phyloP scores from a whole-genome alignment of 2,113 vertebrate genomes.

The Calidris pygmaea region DNA sequence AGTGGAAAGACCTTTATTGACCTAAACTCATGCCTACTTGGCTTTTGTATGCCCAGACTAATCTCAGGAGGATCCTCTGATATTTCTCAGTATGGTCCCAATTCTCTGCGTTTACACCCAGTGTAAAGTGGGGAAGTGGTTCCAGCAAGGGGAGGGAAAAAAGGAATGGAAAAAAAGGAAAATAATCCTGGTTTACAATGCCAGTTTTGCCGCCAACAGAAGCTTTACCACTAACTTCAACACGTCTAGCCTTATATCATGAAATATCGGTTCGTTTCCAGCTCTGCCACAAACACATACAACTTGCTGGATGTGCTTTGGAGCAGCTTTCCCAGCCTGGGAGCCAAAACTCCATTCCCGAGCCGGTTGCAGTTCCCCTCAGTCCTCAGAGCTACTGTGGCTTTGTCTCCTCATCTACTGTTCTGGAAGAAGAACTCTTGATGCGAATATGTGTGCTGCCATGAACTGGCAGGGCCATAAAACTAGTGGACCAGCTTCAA shows the following conservation, averaged over 20 bases:
- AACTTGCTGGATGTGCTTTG: background rate
- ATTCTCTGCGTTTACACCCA: background rate
- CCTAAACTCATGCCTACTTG: background rate
- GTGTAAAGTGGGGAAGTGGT: background rate
- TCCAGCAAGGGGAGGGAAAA: background rate
- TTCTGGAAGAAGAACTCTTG: slow-evolving; percentile 47
- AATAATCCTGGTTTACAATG: background rate
- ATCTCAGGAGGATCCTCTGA: background rate
- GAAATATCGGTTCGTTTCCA: background rate
- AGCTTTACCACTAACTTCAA: background rate
- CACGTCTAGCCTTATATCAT: background rate
- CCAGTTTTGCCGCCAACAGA: background rate
- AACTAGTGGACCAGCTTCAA: background rate
- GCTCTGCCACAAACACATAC: slow-evolving; percentile 7
- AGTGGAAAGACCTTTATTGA: background rate
- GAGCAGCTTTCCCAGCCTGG: background rate
- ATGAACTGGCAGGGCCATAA: slow-evolving; percentile 49
- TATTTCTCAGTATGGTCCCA: background rate
- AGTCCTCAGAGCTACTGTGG: background rate
- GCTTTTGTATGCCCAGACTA: background rate
- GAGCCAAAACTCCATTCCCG: slow-evolving; percentile 13
- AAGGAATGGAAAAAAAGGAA: background rate
- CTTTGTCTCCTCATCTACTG: slow-evolving; percentile 61
- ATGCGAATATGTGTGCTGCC: background rate
- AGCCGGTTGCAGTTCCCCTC: slow-evolving; percentile 14